phyloP scores from a whole-genome alignment of 2,888 invertebrate species.

The Melanostoma mellinum region DNA sequence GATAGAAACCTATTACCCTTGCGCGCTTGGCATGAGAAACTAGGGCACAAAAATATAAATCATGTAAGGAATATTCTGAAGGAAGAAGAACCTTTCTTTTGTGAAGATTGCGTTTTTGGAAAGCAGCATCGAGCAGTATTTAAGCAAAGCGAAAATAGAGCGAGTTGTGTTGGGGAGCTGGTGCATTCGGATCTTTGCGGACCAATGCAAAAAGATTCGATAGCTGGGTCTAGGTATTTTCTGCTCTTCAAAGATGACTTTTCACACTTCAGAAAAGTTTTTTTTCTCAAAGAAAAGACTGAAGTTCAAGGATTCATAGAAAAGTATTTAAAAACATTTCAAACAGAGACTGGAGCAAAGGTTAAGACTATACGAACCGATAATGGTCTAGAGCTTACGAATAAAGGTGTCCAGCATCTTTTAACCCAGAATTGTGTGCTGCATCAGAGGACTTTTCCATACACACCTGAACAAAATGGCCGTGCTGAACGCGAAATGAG shows the following conservation, averaged over 20 bases:
- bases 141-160: conserved; percentile 42
- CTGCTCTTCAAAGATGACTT: conserved; percentile 20
- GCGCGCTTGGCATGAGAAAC: conserved; percentile 73
- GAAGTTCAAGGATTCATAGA: background rate
- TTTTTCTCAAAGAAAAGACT: conserved; percentile 1
- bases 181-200: background rate
- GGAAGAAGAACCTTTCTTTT: conserved; percentile 51
- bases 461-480: conserved; percentile 79
- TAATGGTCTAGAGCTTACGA: conserved; percentile 75
- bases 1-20: conserved; percentile 35
- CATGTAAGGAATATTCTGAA: conserved; percentile 68
- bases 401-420: conserved; percentile 69
- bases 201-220: background rate
- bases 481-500: conserved; percentile 77
- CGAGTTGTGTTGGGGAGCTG: background rate
- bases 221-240: conserved; percentile 13
- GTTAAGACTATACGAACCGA: conserved; percentile 74
- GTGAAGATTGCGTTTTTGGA: conserved; percentile 70
- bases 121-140: conserved; percentile 70
- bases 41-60: conserved; percentile 71
- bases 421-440: conserved; percentile 73
- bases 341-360: conserved; percentile 2
- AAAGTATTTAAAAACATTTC: background rate
- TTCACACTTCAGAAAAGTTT: background rate
- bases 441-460: conserved; percentile 66